These are phyloP conservation scores for Micromussa lordhowensis DNA, from an alignment of 92 coral and sea anemone genomes.

Conservation along the genomic window DNA sequence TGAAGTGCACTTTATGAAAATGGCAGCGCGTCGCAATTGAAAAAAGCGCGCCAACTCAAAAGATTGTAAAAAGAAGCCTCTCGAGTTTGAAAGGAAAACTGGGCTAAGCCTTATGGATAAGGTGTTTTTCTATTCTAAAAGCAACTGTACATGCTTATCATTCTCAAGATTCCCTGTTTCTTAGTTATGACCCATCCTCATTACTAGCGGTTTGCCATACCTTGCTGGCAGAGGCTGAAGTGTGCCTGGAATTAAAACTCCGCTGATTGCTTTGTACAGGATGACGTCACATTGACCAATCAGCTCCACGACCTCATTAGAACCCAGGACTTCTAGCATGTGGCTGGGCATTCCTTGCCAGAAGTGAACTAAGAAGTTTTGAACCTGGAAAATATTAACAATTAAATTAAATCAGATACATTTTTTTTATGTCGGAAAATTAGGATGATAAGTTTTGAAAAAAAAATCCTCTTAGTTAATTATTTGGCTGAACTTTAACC, in stretches of 20 bases:
- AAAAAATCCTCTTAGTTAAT: no score
- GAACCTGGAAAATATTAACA: slow-evolving; percentile 66
- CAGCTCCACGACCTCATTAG: slow-evolving; percentile 85
- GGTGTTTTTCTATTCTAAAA: background rate
- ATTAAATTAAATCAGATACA: no score
- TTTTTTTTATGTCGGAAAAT: no score
- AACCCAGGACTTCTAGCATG: slow-evolving; percentile 90
- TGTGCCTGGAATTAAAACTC: slow-evolving; percentile 97
- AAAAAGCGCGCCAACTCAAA: background rate
- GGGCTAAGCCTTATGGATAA: no score
- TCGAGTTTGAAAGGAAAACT: background rate
- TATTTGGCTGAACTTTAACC: no score
- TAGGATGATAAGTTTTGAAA: no score
- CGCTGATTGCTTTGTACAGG: slow-evolving; percentile 96
- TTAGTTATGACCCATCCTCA: background rate
- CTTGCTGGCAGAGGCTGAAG: slow-evolving; percentile 98
- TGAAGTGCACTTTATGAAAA: background rate
- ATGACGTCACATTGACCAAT: slow-evolving; percentile 93
- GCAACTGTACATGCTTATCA: background rate
- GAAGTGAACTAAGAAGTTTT: slow-evolving; percentile 94
- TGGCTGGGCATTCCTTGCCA: slow-evolving; percentile 99
- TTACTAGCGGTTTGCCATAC: slow-evolving; percentile 43
- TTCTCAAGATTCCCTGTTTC: background rate
- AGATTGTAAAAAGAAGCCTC: background rate
- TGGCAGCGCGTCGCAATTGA: background rate